Conservation (phyloP, 2,113 vertebrate species). For the Scatophagus argus region DNA sequence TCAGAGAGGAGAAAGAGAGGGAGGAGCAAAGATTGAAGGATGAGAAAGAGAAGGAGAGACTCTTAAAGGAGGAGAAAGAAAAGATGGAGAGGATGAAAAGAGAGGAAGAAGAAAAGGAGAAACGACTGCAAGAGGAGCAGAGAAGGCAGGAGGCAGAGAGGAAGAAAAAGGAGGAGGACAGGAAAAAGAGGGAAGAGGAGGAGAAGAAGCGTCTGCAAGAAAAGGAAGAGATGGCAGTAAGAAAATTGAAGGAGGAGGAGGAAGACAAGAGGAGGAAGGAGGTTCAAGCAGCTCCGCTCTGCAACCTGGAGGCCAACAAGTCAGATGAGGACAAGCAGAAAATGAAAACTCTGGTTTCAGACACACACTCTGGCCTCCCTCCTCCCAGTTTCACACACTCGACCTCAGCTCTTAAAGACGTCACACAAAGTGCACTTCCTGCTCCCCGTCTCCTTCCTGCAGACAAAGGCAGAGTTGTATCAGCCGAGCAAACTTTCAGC, state of each 20-base stretch:
- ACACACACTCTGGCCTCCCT: neutral
- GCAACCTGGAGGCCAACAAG: conserved; percentile 59
- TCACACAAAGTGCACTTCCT: neutral
- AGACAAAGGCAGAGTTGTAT: conserved; percentile 13
- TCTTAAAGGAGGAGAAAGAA: conserved; percentile 14
- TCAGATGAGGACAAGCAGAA: conserved; percentile 79
- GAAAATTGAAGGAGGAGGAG: conserved; percentile 2
- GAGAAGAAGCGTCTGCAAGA: neutral
- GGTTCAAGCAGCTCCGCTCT: neutral
- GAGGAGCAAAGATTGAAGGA: neutral
- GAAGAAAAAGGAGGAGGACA: conserved; percentile 1
- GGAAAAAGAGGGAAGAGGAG: conserved; percentile 22
- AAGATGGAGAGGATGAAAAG: neutral
- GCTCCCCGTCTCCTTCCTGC: conserved; percentile 37
- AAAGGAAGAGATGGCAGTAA: conserved; percentile 9
- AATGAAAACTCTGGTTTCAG: conserved; percentile 53
- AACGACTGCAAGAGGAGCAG: conserved; percentile 3
- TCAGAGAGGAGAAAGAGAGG: conserved; percentile 3
- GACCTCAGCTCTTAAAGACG: neutral
- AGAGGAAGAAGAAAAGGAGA: neutral
- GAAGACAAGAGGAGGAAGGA: conserved; percentile 30
- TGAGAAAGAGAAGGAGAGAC: conserved; percentile 21
- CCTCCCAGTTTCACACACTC: neutral
- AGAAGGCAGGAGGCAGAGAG: conserved; percentile 12
- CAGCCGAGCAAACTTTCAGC: conserved; percentile 8